A percentile compares a stretch with the other conserved stretches of the same genome.
phyloP scores from a whole-genome alignment of 2,113 vertebrate species.

The Pristiophorus japonicus region DNA sequence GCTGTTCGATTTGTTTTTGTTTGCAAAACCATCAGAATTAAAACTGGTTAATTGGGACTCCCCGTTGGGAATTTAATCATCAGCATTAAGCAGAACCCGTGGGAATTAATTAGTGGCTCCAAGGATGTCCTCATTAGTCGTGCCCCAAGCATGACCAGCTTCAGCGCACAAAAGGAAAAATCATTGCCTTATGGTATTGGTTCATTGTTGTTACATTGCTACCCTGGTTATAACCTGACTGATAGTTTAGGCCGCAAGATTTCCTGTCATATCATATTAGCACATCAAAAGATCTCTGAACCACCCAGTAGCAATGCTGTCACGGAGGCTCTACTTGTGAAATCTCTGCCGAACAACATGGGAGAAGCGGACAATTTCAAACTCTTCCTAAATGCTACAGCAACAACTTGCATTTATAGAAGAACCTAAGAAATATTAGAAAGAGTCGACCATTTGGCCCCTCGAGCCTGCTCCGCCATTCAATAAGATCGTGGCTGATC shows the following conservation, averaged over 20 bases:
- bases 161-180: background rate
- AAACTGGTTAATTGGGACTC: background rate
- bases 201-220: background rate
- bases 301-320: background rate
- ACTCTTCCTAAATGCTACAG: background rate
- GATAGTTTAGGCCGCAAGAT: background rate
- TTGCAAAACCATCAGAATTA: background rate
- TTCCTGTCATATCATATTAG: background rate
- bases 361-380: background rate
- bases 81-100: background rate
- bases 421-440: no score
- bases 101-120: background rate
- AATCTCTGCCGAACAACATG: background rate
- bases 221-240: background rate
- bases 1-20: background rate
- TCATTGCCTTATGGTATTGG: background rate
- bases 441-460: no score
- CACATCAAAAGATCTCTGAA: background rate
- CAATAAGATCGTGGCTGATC: no score
- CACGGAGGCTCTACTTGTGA: background rate
- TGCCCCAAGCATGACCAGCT: background rate
- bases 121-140: background rate
- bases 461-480: no score
- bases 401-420: background rate
- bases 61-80: constrained; percentile 5